Conservation (phyloP, 2,113 vertebrate species). For the Catharus fuscescens region DNA sequence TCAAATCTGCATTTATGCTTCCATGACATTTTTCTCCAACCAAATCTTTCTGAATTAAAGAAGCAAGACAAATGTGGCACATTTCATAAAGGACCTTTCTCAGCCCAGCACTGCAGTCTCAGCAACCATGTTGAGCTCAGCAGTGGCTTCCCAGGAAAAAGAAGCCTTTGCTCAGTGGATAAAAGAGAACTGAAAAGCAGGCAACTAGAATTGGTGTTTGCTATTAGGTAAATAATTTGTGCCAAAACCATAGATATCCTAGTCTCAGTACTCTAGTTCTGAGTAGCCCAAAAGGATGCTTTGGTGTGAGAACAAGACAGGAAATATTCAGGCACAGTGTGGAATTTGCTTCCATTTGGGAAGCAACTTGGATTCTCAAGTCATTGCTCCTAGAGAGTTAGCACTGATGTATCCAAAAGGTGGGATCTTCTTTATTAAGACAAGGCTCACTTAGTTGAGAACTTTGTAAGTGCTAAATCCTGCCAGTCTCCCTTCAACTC, state of each 20-base stretch:
- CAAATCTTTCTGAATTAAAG: constrained; percentile 71
- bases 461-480: neutral
- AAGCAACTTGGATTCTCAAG: neutral
- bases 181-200: neutral
- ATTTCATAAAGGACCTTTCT: constrained; percentile 59
- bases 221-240: neutral
- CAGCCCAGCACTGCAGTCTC: neutral
- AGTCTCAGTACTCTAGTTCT: neutral
- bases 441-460: neutral
- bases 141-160: neutral
- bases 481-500: neutral
- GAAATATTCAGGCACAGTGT: neutral
- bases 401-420: neutral
- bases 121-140: neutral
- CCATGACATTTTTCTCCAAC: constrained; percentile 77
- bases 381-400: neutral
- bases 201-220: neutral
- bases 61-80: constrained; percentile 61
- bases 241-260: neutral
- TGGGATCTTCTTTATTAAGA: neutral
- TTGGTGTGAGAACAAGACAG: neutral
- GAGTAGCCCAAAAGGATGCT: neutral
- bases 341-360: neutral
- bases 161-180: neutral
- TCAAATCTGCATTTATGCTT: constrained; percentile 78